These are phyloP conservation scores for Atta cephalotes DNA, from an alignment of 1,140 invertebrate genomes.

Conservation along the genomic window DNA sequence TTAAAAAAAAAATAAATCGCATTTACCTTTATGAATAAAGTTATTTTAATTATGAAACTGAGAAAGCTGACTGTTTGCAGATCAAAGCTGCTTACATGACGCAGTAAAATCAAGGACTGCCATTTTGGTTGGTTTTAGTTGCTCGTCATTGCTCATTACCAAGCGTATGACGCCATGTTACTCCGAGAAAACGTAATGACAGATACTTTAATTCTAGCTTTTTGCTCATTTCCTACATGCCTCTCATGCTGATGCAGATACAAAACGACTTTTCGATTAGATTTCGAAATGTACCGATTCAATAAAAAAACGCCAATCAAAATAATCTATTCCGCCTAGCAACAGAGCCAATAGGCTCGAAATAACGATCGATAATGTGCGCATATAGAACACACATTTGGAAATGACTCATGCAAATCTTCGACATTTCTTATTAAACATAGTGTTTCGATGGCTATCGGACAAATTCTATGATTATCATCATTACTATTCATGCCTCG, in stretches of 20 bases:
- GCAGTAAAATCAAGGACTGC: conserved; percentile 48
- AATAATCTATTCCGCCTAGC: conserved; percentile 6
- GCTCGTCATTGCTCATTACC: neutral
- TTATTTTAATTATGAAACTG: neutral
- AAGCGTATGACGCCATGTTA: conserved; percentile 19
- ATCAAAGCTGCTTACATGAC: neutral
- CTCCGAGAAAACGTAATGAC: conserved; percentile 28
- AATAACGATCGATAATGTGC: conserved; percentile 17
- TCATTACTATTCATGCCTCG: neutral
- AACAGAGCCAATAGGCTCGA: conserved; percentile 12
- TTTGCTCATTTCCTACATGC: neutral
- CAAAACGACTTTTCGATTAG: neutral
- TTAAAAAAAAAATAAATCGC: no score
- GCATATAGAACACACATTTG: neutral
- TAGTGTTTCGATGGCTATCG: neutral
- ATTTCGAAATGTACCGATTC: neutral
- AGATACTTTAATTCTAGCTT: neutral
- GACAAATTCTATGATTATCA: neutral
- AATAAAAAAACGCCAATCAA: neutral
- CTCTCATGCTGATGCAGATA: neutral
- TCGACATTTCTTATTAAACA: neutral
- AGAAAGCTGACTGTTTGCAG: neutral
- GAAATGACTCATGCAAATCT: neutral
- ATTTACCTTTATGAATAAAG: neutral
- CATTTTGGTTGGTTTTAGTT: conserved; percentile 52